phyloP scores from a whole-genome alignment of 2,797 vertebrate genomes.

The Ctenopoma multispine region DNA sequence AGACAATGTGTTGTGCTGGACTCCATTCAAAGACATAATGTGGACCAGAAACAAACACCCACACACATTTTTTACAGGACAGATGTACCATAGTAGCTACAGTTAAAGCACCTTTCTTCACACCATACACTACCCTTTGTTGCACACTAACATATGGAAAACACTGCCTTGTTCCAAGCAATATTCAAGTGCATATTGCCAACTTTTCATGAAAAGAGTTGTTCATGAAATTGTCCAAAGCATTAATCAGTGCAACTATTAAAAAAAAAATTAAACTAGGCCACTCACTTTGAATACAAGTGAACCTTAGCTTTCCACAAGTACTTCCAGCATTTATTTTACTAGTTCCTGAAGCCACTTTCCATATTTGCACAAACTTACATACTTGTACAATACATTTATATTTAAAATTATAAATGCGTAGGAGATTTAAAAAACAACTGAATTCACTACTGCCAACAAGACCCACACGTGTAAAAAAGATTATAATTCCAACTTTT shows the following conservation, averaged over 20 bases:
- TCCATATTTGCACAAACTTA: neutral
- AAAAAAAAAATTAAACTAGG: slow-evolving; percentile 2
- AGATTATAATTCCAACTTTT: neutral
- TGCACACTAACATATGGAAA: slow-evolving; percentile 14
- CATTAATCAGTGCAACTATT: neutral
- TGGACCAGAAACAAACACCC: slow-evolving; percentile 48
- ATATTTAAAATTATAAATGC: neutral
- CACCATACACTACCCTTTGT: slow-evolving; percentile 14
- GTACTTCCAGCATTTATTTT: slow-evolving; percentile 8
- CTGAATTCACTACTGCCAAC: neutral
- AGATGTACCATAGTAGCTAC: slow-evolving; percentile 44
- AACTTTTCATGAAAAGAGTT: slow-evolving; percentile 4
- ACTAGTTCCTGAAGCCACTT: neutral
- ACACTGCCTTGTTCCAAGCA: slow-evolving; percentile 15
- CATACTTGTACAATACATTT: neutral
- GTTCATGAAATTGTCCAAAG: neutral
- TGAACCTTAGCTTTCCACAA: neutral
- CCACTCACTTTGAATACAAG: neutral
- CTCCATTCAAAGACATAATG: slow-evolving; percentile 30
- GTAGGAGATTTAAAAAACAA: slow-evolving; percentile 6
- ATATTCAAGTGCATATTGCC: slow-evolving; percentile 12
- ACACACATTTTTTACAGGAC: slow-evolving; percentile 25
- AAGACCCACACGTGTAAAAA: no score
- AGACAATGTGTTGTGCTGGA: slow-evolving; percentile 25
- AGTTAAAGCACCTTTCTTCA: slow-evolving; percentile 40